These are phyloP conservation scores for Germaria angustata DNA, from an alignment of 2,888 invertebrate species.

Conservation along the genomic window DNA sequence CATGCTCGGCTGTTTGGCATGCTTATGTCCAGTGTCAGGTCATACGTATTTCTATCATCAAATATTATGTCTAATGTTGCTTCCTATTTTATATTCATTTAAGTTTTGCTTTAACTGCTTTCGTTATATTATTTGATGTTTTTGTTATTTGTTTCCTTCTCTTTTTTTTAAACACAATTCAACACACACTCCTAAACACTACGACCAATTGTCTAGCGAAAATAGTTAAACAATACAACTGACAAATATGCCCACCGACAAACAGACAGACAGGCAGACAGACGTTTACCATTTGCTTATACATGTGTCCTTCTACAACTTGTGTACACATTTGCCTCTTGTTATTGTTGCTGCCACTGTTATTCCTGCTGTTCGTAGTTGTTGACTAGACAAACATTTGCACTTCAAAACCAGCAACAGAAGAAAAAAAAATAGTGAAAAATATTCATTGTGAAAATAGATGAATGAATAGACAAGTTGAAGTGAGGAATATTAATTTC, in stretches of 20 bases:
- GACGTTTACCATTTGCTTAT: constrained; percentile 37
- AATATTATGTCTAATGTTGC: constrained; percentile 60
- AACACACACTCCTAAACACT: not conserved
- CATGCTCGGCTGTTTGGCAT: constrained; percentile 50
- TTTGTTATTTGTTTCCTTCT: constrained; percentile 27
- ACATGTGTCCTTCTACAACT: constrained; percentile 23
- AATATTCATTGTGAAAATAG: constrained; percentile 54
- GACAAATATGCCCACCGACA: constrained; percentile 1
- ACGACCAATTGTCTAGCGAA: not conserved
- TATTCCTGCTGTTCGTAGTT: constrained; percentile 31
- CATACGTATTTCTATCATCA: constrained; percentile 63
- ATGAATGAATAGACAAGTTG: constrained; percentile 35
- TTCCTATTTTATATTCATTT: constrained; percentile 41
- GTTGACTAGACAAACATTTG: constrained; percentile 68
- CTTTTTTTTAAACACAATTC: not conserved
- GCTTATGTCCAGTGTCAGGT: constrained; percentile 65
- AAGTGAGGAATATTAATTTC: constrained; percentile 61
- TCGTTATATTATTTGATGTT: constrained; percentile 37
- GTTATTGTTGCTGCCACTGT: constrained; percentile 17
- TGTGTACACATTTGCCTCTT: constrained; percentile 4
- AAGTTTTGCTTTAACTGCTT: constrained; percentile 30
- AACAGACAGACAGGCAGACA: not conserved
- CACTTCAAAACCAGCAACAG: not conserved
- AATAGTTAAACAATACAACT: not conserved
- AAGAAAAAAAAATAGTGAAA: constrained; percentile 42